A percentile compares a stretch with the other conserved stretches of the same genome.
phyloP scores from a whole-genome alignment of 2,797 vertebrate genomes.

The Numenius phaeopus region DNA sequence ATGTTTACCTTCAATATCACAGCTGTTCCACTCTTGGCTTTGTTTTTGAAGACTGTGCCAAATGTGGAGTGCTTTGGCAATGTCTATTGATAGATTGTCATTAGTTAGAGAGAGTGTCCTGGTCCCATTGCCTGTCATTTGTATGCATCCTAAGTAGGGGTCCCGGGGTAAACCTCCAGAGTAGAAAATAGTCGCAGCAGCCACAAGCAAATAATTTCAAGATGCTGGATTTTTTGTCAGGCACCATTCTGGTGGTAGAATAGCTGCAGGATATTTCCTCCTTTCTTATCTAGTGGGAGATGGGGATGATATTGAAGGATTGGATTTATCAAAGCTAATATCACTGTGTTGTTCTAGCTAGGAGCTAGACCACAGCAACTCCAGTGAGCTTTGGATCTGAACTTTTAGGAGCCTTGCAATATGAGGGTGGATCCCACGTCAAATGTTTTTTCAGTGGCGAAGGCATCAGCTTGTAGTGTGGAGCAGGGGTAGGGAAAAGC shows the following conservation, averaged over 20 bases:
- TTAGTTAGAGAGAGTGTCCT: not conserved
- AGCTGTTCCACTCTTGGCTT: slow-evolving; percentile 64
- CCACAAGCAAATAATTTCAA: not conserved
- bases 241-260: not conserved
- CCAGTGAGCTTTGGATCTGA: not conserved
- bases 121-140: not conserved
- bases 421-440: not conserved
- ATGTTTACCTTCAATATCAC: slow-evolving; percentile 62
- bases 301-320: not conserved
- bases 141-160: not conserved
- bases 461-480: not conserved
- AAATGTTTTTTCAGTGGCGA: not conserved
- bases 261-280: not conserved
- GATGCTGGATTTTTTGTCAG: not conserved
- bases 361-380: not conserved
- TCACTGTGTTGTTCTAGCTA: not conserved
- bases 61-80: slow-evolving; percentile 45
- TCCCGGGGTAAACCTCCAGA: not conserved
- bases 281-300: not conserved
- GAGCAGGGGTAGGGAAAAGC: not conserved
- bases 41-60: slow-evolving; percentile 11
- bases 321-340: not conserved
- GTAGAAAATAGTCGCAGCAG: not conserved
- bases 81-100: not conserved
- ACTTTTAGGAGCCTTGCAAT: not conserved